phyloP scores from a whole-genome alignment of 2,888 invertebrate genomes.

The Slavum lentiscoides region DNA sequence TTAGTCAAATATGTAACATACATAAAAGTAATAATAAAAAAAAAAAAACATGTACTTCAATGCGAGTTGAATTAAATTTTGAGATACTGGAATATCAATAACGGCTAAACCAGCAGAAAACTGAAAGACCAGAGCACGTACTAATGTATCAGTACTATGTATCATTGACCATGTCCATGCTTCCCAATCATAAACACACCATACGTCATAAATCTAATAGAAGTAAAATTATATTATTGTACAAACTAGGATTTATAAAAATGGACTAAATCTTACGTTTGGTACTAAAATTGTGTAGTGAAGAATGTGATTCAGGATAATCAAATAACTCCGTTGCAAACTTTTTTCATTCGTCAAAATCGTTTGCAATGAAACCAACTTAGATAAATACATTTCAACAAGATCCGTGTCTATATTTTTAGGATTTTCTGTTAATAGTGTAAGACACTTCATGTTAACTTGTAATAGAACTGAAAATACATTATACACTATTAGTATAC shows the following conservation, averaged over 20 bases:
- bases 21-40: no score
- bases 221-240: neutral
- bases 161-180: constrained; percentile 49
- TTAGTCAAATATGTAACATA: neutral
- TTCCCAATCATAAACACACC: constrained; percentile 42
- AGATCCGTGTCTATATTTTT: constrained; percentile 22
- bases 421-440: constrained; percentile 24
- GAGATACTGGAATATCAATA: constrained; percentile 38
- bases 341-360: constrained; percentile 13
- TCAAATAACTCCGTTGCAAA: constrained; percentile 16
- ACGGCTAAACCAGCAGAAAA: constrained; percentile 42
- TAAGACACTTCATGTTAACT: constrained; percentile 30
- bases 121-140: constrained; percentile 40
- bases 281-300: constrained; percentile 32
- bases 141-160: constrained; percentile 36
- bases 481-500: no score
- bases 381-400: constrained; percentile 32
- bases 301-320: constrained; percentile 28
- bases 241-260: neutral
- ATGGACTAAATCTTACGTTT: constrained; percentile 23
- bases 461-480: constrained; percentile 38
- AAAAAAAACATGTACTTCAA: constrained; percentile 28
- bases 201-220: constrained; percentile 29
- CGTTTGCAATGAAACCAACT: constrained; percentile 31
- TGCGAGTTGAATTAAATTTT: constrained; percentile 35